Conservation (phyloP, 2,797 vertebrate genomes). For the Rhynchotus rufescens region DNA sequence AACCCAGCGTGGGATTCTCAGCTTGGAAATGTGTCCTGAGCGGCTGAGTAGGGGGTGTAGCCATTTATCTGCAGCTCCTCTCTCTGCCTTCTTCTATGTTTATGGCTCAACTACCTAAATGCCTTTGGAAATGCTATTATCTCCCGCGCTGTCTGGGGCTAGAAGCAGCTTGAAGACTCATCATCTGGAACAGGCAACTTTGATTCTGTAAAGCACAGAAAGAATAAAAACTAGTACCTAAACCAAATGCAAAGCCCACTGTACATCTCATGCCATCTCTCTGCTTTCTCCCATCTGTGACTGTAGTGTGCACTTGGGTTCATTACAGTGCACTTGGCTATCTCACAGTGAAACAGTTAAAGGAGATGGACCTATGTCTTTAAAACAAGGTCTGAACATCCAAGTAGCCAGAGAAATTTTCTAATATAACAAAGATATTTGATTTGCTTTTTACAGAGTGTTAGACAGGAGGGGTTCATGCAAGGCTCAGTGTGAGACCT, state of each 20-base stretch:
- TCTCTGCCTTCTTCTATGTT: slow-evolving; percentile 47
- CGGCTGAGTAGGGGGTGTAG: slow-evolving; percentile 46
- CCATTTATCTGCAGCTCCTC: slow-evolving; percentile 56
- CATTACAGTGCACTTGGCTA: too few species aligned
- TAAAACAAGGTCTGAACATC: neutral
- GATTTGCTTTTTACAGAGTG: neutral
- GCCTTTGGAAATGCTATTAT: slow-evolving; percentile 67
- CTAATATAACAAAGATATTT: neutral
- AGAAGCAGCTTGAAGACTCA: slow-evolving; percentile 34
- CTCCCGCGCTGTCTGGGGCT: slow-evolving; percentile 37
- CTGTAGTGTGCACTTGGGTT: too few species aligned
- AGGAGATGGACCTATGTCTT: neutral
- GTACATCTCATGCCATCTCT: neutral
- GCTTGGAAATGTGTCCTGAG: slow-evolving; percentile 55
- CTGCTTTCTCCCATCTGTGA: neutral
- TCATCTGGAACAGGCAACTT: slow-evolving; percentile 46
- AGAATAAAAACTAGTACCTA: slow-evolving; percentile 9
- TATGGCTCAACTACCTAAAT: slow-evolving; percentile 45
- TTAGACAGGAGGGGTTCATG: neutral
- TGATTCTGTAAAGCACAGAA: slow-evolving; percentile 33
- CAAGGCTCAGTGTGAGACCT: neutral
- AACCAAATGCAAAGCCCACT: slow-evolving; percentile 8
- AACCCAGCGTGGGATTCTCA: slow-evolving; percentile 42
- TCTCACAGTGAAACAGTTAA: neutral
- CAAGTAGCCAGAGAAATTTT: neutral